These are phyloP conservation scores for Dermolepida albohirtum DNA, from an alignment of 2,888 invertebrate species.

Conservation along the genomic window DNA sequence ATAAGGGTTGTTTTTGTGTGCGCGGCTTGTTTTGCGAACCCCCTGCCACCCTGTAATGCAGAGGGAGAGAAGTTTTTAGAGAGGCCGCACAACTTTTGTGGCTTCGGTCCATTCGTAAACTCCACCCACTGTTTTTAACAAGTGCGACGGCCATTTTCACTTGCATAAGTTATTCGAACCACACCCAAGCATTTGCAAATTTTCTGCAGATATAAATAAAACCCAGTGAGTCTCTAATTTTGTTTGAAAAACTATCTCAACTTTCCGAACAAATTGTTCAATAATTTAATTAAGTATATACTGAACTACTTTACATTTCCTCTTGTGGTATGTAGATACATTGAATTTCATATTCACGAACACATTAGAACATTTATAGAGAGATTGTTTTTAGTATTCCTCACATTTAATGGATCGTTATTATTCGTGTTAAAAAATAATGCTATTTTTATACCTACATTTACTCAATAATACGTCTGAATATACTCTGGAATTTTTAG, in stretches of 20 bases:
- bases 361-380: background rate
- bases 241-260: slow-evolving; percentile 48
- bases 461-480: too few relatives aligned
- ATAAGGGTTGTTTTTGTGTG: slow-evolving; percentile 58
- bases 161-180: slow-evolving; percentile 65
- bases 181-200: slow-evolving; percentile 58
- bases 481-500: too few relatives aligned
- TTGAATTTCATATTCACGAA: too few relatives aligned
- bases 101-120: slow-evolving; percentile 62
- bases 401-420: too few relatives aligned
- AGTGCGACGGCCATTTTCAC: slow-evolving; percentile 62
- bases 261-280: slow-evolving; percentile 34
- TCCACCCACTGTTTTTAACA: slow-evolving; percentile 65
- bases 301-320: background rate
- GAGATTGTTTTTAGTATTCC: too few relatives aligned
- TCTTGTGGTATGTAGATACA: background rate
- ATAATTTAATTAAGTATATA: slow-evolving; percentile 27
- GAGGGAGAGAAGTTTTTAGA: slow-evolving; percentile 62
- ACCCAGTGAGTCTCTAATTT: slow-evolving; percentile 47
- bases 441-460: too few relatives aligned
- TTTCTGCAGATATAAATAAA: slow-evolving; percentile 50
- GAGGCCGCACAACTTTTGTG: slow-evolving; percentile 65
- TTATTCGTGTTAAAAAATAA: too few relatives aligned
- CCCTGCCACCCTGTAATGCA: slow-evolving; percentile 46
- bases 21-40: slow-evolving; percentile 43